These are phyloP conservation scores for Lissonota sp. DNA, from an alignment of 2,888 invertebrate species.

Conservation along the genomic window DNA sequence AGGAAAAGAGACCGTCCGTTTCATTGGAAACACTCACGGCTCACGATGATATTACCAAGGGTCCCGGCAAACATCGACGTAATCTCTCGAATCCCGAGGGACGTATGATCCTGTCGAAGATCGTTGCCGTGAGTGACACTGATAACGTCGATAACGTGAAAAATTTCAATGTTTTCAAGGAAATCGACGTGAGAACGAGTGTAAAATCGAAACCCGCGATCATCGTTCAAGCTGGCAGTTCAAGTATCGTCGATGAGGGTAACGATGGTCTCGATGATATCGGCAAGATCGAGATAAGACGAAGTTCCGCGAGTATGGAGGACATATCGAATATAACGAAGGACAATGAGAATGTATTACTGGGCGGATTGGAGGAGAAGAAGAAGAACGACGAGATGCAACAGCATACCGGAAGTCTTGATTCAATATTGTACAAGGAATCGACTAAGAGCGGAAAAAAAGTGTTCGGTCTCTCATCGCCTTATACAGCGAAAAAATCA, in stretches of 20 bases:
- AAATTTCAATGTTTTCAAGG: constrained; percentile 74
- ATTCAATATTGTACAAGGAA: constrained; percentile 81
- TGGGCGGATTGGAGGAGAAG: constrained; percentile 77
- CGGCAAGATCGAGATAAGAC: constrained; percentile 79
- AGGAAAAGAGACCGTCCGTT: constrained; percentile 80
- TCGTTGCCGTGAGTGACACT: constrained; percentile 55
- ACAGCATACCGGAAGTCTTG: constrained; percentile 80
- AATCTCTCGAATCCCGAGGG: constrained; percentile 80
- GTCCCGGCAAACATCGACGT: constrained; percentile 74
- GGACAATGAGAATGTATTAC: constrained; percentile 74
- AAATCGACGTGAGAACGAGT: constrained; percentile 73
- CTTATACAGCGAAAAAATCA: constrained; percentile 77
- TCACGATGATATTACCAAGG: constrained; percentile 62
- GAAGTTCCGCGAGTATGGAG: constrained; percentile 83
- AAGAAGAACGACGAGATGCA: constrained; percentile 76
- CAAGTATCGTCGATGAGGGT: constrained; percentile 65
- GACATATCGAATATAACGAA: constrained; percentile 82
- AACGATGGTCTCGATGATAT: constrained; percentile 70
- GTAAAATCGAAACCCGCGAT: constrained; percentile 75
- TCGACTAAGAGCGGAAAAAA: constrained; percentile 72
- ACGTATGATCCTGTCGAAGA: constrained; percentile 66
- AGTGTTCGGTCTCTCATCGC: constrained; percentile 71
- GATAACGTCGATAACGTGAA: constrained; percentile 62
- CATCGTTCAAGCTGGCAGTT: constrained; percentile 75
- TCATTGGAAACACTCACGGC: constrained; percentile 79